Base-by-base conservation (phyloP, 2,888 invertebrate genomes). In the Hypolimnas misippus region DNA sequence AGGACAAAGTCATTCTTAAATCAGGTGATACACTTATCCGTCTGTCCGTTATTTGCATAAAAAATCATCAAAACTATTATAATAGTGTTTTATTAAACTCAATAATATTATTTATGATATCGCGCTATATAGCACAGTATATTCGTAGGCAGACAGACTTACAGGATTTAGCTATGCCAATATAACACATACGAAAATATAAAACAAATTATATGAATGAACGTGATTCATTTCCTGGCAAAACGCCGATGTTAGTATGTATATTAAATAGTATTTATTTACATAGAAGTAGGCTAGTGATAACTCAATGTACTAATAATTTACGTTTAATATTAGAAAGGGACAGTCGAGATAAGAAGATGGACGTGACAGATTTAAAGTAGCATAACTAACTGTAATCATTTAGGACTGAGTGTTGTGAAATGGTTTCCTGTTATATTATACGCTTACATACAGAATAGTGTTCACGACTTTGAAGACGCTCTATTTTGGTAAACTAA, bases 141-240 rank as follows among this genome's bases (percentile, higher is more conserved):
- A 10, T 14, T 1, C 3, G 4, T 29, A 25, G 29, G 29, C n/a
- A 19, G 6, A 29, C n/a, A 29, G 14, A 4, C 8, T 49, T 29
- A 8, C 8, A 25, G 49, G 14, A 49, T 49, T 49, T n/a, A 19
- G 29, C 7, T n/a, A 25, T 14, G 29, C 29, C 49, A 29, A 8
- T 49, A 29, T 49, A 29, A 49, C 29, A 49, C 29, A 14, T 44
- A 44, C 25, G 56, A 66, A 66, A 52, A 62, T 64, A 44, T 56
- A 54, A 51, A 55, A 35, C 52, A 59, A 40, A 62, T 63, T 60
- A 61, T 67, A 60, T 66, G 64, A 67, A 67, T 65, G 65, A 58
- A 49, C 62, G 57, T 55, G 57, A 62, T 61, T 63, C 46, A 71
- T 71, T 68, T 65, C 65, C 77, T 82, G 82, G 81, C 79, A 78